phyloP scores from a whole-genome alignment of 2,888 invertebrate genomes.

The Resseliella maxima region DNA sequence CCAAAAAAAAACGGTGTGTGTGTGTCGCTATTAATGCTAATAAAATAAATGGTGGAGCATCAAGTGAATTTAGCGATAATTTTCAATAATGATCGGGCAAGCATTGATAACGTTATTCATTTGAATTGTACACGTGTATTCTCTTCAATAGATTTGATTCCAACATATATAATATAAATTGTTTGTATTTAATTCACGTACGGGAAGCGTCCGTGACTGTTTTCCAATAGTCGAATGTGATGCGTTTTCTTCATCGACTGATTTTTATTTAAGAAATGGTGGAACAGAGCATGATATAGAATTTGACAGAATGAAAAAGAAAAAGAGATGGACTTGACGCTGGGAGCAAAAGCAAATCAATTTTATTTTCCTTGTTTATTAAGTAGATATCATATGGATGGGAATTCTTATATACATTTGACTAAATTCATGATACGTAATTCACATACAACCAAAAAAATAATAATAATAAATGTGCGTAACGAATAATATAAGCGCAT shows the following conservation, averaged over 20 bases:
- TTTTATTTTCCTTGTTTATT: slow-evolving; percentile 56
- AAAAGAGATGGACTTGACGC: slow-evolving; percentile 13
- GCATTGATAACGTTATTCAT: not conserved
- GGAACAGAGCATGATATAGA: no score
- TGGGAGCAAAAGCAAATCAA: slow-evolving; percentile 53
- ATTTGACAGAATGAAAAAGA: no score
- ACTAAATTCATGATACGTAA: not conserved
- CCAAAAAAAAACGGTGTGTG: not conserved
- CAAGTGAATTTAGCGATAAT: slow-evolving; percentile 22
- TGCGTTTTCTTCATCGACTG: not conserved
- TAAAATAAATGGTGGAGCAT: not conserved
- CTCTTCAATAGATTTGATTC: no score
- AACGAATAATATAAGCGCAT: not conserved
- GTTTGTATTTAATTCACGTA: slow-evolving; percentile 56
- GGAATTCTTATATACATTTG: not conserved
- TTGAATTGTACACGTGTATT: not conserved
- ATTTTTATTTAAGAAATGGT: not conserved
- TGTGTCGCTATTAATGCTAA: not conserved
- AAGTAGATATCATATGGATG: slow-evolving; percentile 44
- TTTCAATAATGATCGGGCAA: slow-evolving; percentile 40
- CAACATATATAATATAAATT: no score
- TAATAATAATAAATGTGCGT: slow-evolving; percentile 8
- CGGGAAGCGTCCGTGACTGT: slow-evolving; percentile 55
- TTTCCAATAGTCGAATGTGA: slow-evolving; percentile 30
- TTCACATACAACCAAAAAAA: not conserved